phyloP scores from a whole-genome alignment of 2,888 invertebrate genomes.

The Parochlus steinenii region DNA sequence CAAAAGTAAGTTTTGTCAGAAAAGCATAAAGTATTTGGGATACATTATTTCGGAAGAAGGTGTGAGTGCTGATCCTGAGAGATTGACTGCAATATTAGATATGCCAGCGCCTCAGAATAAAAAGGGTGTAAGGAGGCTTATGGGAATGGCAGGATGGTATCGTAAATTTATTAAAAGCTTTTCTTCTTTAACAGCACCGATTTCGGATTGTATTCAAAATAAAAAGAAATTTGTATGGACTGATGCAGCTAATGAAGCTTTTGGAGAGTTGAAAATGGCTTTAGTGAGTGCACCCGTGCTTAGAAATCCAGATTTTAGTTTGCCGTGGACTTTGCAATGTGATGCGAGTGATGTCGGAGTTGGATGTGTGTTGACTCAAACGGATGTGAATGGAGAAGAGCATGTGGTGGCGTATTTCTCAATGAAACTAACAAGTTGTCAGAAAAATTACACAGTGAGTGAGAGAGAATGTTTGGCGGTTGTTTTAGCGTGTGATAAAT shows the following conservation, averaged over 20 bases:
- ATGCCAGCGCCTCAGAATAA: constrained; percentile 13
- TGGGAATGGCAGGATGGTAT: constrained; percentile 16
- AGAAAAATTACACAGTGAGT: too few relatives aligned
- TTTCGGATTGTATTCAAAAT: constrained; percentile 14
- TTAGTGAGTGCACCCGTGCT: not conserved
- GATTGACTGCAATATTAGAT: constrained; percentile 12
- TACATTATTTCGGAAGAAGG: constrained; percentile 15
- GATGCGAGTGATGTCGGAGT: constrained; percentile 16
- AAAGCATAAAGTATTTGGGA: constrained; percentile 12
- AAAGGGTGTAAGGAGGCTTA: constrained; percentile 14
- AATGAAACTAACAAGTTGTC: constrained; percentile 1
- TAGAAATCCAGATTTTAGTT: constrained; percentile 2
- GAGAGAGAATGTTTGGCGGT: too few relatives aligned
- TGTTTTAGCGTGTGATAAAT: too few relatives aligned
- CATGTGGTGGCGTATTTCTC: constrained; percentile 17
- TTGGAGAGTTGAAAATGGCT: not conserved
- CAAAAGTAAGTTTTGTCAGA: constrained; percentile 9
- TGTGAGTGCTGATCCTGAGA: constrained; percentile 13
- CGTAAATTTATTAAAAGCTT: constrained; percentile 14
- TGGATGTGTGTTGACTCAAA: constrained; percentile 14
- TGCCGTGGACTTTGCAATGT: constrained; percentile 8
- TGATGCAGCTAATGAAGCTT: not conserved
- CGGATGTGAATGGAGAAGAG: constrained; percentile 15
- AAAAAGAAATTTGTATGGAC: not conserved
- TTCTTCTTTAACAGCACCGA: constrained; percentile 13